These are phyloP conservation scores for Enteromius trimaculatus DNA, from an alignment of 2,797 vertebrate species.

Conservation along the genomic window DNA sequence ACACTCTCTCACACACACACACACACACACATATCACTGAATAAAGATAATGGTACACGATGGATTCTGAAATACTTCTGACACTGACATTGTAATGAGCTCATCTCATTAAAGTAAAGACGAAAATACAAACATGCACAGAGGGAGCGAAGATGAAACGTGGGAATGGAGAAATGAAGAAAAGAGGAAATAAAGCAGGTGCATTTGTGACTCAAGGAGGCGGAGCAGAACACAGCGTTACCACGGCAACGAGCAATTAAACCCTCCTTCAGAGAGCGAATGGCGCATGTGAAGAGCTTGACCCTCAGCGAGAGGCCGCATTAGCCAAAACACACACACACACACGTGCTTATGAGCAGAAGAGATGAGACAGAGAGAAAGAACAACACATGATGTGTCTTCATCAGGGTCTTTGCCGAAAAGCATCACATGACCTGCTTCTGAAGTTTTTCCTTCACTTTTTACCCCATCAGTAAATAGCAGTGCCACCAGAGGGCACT, in stretches of 20 bases:
- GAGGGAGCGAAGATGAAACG: background rate
- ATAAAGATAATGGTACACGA: background rate
- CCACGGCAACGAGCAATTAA: slow-evolving; percentile 67
- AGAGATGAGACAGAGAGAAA: background rate
- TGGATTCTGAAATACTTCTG: background rate
- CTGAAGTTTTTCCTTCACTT: too few relatives aligned
- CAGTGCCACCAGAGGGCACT: too few relatives aligned
- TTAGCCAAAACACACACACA: background rate
- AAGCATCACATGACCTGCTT: too few relatives aligned
- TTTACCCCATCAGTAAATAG: too few relatives aligned
- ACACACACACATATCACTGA: too few relatives aligned
- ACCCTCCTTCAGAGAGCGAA: slow-evolving; percentile 38
- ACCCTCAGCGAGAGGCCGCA: background rate
- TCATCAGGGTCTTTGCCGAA: too few relatives aligned
- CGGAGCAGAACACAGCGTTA: slow-evolving; percentile 58
- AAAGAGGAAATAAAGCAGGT: background rate
- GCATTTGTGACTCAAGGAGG: slow-evolving; percentile 37
- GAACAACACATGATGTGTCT: too few relatives aligned
- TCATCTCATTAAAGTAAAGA: slow-evolving; percentile 9
- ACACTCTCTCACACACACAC: too few relatives aligned
- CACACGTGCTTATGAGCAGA: too few relatives aligned
- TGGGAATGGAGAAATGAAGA: background rate
- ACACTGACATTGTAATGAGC: slow-evolving; percentile 4
- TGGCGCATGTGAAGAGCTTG: slow-evolving; percentile 14
- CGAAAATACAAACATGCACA: background rate